A percentile compares a stretch with the other conserved stretches of the same genome.
Conservation (phyloP, 2,797 vertebrate genomes). For the Cynopterus sphinx region DNA sequence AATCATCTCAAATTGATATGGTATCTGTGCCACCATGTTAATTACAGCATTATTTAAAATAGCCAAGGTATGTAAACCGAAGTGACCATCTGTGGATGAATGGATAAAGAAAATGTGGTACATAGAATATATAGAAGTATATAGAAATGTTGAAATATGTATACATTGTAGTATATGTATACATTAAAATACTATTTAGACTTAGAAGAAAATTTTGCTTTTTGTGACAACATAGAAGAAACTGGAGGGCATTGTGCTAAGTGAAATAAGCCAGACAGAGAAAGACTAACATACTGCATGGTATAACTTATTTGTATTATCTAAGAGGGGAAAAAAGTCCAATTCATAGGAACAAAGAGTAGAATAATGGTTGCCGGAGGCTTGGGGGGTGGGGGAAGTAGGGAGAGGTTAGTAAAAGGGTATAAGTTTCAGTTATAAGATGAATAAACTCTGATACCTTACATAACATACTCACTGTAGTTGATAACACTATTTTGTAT, state of each 20-base stretch:
- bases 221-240: neutral
- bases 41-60: neutral
- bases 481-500: neutral
- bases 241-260: neutral
- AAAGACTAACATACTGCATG: neutral
- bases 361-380: neutral
- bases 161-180: too few species aligned
- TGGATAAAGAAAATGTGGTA: neutral
- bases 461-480: neutral
- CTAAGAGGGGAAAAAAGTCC: neutral
- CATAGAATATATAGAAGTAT: too few species aligned
- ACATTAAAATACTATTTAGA: neutral
- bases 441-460: neutral
- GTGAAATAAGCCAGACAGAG: neutral
- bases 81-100: neutral
- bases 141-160: too few species aligned
- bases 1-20: neutral
- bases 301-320: neutral
- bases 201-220: neutral
- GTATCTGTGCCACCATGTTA: neutral
- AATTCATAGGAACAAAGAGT: neutral
- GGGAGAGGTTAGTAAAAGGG: neutral
- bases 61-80: neutral
- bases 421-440: neutral
- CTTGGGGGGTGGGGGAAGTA: fast-evolving